These are phyloP conservation scores for Drosophila athabasca DNA, from an alignment of 1,140 invertebrate species.

Conservation along the genomic window DNA sequence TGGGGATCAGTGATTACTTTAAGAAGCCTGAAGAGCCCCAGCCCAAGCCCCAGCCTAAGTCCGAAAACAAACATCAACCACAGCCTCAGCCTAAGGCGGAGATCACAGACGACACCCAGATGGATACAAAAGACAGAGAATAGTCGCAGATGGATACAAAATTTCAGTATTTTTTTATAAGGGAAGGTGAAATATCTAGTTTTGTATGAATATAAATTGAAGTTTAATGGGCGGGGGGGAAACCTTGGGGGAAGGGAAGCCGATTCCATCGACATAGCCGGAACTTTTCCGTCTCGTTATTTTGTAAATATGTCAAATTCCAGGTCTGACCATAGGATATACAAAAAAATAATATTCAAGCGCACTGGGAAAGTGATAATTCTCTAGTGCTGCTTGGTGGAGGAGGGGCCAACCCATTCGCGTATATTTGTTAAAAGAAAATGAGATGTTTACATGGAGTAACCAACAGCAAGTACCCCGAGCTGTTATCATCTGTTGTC, in stretches of 20 bases:
- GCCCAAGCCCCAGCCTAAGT: background rate
- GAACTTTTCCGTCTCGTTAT: too few relatives aligned
- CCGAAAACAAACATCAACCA: too few relatives aligned
- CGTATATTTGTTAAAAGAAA: conserved; percentile 25
- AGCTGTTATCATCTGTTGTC: conserved; percentile 9
- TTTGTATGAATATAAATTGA: too few relatives aligned
- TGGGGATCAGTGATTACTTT: conserved; percentile 84
- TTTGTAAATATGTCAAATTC: background rate
- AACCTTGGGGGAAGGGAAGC: too few relatives aligned
- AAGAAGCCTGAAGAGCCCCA: background rate
- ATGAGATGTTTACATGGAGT: conserved; percentile 50
- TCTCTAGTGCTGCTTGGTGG: background rate
- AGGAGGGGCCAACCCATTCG: conserved; percentile 6
- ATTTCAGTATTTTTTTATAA: too few relatives aligned
- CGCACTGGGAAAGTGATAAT: background rate
- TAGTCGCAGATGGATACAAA: too few relatives aligned
- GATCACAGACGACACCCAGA: too few relatives aligned
- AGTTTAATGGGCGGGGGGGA: too few relatives aligned
- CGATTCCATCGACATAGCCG: too few relatives aligned
- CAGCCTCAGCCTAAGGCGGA: background rate
- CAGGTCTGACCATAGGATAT: background rate
- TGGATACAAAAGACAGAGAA: too few relatives aligned
- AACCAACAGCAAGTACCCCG: conserved; percentile 4
- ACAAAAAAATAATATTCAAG: background rate
- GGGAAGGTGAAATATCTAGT: too few relatives aligned